Base-by-base conservation (phyloP, 2,888 invertebrate genomes). In the Molorchus minor region DNA sequence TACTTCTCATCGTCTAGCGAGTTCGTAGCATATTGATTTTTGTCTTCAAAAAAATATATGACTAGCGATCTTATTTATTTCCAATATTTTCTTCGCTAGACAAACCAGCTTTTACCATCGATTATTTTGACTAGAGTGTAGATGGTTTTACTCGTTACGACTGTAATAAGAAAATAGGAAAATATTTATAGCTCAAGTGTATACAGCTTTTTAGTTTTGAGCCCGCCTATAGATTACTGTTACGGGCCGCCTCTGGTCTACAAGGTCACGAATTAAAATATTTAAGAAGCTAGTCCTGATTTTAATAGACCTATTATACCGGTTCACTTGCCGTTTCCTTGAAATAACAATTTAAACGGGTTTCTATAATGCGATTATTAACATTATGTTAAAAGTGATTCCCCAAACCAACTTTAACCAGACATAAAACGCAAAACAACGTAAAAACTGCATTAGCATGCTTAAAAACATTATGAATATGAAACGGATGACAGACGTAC, bases 391-490 rank as follows among this genome's bases (percentile, higher is more conserved):
- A 40, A 47, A 56, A 47, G 56, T 47, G 56, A 35, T 56, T 56
- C 49, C 33, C 21, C 47, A 41, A 47, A 51, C 20, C n/a, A n/a
- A 44, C 16, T 30, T 12, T 20, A 40, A 40, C 29, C 16, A 43
- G 33, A 36, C 33, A 41, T 49, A 43, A 56, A 25, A 56, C 35
- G 44, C 29, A 21, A 53, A 30, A 20, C 35, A 10, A 17, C 38
- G 15, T 44, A 54, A 54, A 54, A 54, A 44, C 13, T 44, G 16
- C 36, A 56, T 56, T 49, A 43, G 56, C 56, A 47, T 56, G 35
- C 56, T 45, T 35, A 13, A 36, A n/a, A 45, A 45, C 44, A 13
- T 45, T 45, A 45, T 35, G 43, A 43, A 49, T 56, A 49, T 41
- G 12, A 25, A 30, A 15, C 43, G 29, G 53, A 38, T 44, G 45